These are phyloP conservation scores for Atrichornis clamosus DNA, from an alignment of 2,113 vertebrate species.

Conservation along the genomic window DNA sequence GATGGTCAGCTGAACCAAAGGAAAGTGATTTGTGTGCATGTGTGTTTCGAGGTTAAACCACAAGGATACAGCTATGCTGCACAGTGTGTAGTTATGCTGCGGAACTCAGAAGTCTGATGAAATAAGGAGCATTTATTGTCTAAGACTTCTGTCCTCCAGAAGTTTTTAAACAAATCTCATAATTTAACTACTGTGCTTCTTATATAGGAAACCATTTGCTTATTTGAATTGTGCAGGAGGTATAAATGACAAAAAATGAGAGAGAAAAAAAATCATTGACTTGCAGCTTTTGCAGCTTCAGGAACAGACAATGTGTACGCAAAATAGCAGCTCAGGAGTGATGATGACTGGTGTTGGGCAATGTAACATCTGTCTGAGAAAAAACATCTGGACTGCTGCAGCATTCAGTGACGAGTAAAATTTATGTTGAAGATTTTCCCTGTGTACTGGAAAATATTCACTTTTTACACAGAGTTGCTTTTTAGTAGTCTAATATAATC, in stretches of 20 bases:
- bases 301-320: not conserved
- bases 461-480: not conserved
- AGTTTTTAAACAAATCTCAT: not conserved
- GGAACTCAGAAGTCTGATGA: not conserved
- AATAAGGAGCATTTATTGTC: not conserved
- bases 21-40: not conserved
- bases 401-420: not conserved
- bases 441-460: not conserved
- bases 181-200: not conserved
- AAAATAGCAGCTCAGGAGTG: conserved; percentile 17
- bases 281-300: not conserved
- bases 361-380: conserved; percentile 26
- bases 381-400: conserved; percentile 36
- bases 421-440: not conserved
- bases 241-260: not conserved
- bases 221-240: conserved; percentile 4
- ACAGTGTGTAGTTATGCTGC: rapidly evolving
- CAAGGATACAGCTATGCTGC: not conserved
- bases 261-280: not conserved
- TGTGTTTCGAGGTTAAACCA: not conserved
- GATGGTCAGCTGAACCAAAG: not conserved
- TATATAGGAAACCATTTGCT: conserved; percentile 9
- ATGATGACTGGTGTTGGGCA: not conserved
- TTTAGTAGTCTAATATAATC: not conserved
- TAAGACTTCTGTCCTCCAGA: not conserved